These are phyloP conservation scores for Hemaris fuciformis DNA, from an alignment of 2,888 invertebrate species.

Conservation along the genomic window DNA sequence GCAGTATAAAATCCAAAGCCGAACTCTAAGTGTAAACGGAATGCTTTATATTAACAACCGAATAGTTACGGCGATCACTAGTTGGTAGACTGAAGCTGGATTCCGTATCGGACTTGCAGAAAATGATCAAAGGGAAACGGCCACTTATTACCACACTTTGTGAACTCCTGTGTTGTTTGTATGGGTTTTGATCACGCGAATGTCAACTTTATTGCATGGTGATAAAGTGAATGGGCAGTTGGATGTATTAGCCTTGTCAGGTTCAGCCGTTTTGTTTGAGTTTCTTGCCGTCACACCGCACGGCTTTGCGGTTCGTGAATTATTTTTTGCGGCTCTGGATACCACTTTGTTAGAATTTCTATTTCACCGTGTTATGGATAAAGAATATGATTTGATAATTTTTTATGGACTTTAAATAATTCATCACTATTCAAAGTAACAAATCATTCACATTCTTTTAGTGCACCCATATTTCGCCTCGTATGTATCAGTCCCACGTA, in stretches of 20 bases:
- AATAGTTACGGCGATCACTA: conserved; percentile 2
- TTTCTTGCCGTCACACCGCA: conserved; percentile 8
- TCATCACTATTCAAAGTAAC: too few species aligned
- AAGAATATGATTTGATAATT: background rate
- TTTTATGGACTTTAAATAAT: too few species aligned
- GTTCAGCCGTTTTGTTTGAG: conserved; percentile 1
- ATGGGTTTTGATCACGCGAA: background rate
- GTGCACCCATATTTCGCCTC: too few species aligned
- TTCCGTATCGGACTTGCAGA: conserved; percentile 10
- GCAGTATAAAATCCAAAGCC: background rate
- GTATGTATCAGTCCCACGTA: too few species aligned
- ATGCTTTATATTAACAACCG: background rate
- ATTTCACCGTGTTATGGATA: background rate
- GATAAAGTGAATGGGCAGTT: background rate
- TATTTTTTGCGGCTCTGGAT: background rate
- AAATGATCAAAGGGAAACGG: conserved; percentile 23
- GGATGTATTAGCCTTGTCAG: conserved; percentile 2
- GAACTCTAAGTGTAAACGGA: background rate
- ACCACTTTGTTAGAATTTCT: background rate
- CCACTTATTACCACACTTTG: conserved; percentile 22
- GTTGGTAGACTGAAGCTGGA: background rate
- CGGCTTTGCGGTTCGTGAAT: background rate
- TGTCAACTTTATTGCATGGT: background rate
- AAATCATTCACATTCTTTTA: too few species aligned
- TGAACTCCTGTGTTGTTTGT: conserved; percentile 4